Conservation (phyloP, 2,888 invertebrate genomes). For the Watsonalla binaria region DNA sequence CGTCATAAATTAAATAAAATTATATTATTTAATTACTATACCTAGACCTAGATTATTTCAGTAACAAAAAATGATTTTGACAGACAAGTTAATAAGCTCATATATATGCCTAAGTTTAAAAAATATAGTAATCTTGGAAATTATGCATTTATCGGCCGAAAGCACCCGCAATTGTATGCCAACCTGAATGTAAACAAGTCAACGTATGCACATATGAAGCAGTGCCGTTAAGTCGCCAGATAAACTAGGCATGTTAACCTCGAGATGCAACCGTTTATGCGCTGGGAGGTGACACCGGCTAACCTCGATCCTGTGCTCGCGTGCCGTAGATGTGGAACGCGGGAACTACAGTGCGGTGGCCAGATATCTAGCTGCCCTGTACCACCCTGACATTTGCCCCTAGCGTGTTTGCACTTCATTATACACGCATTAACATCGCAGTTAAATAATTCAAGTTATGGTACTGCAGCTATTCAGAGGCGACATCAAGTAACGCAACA, state of each 20-base stretch:
- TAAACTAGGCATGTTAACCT: conserved; percentile 4
- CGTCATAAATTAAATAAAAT: neutral
- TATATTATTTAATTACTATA: neutral
- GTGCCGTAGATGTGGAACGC: conserved; percentile 66
- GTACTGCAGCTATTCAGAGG: neutral
- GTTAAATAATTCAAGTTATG: conserved; percentile 1
- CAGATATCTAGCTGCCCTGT: conserved; percentile 51
- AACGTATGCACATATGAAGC: neutral
- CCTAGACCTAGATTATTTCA: neutral
- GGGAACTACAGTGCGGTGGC: conserved; percentile 62
- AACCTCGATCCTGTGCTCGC: conserved; percentile 48
- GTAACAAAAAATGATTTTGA: neutral
- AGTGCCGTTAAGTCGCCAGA: neutral
- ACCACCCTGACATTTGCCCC: conserved; percentile 51
- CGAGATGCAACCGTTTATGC: conserved; percentile 26
- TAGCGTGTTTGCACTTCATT: conserved; percentile 40
- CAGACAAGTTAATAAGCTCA: neutral
- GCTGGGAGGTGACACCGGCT: conserved; percentile 20
- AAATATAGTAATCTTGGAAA: too few species aligned
- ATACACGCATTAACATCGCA: conserved; percentile 3
- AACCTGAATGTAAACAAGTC: neutral
- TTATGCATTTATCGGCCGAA: too few species aligned
- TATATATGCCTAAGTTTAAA: neutral
- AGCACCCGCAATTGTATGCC: neutral
- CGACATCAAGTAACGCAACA: too few species aligned